Conservation (phyloP, 2,888 invertebrate genomes). For the Prosopocoilus inquinatus region DNA sequence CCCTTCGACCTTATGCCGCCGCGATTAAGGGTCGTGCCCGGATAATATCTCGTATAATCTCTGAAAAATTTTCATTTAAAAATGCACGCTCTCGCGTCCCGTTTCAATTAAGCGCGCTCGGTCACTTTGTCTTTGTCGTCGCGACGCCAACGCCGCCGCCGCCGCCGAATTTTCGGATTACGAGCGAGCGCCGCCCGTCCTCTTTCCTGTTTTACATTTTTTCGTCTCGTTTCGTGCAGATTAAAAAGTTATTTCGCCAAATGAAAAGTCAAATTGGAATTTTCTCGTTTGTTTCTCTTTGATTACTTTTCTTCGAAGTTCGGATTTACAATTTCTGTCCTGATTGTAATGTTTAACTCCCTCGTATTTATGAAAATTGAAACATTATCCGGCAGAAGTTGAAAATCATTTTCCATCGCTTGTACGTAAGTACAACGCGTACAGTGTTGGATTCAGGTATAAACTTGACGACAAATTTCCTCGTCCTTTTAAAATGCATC, state of each 20-base stretch:
- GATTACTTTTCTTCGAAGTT: not conserved
- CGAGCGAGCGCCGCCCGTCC: not conserved
- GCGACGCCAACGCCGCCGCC: not conserved
- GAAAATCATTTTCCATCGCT: too few species aligned
- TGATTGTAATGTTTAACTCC: too few species aligned
- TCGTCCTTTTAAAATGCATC: too few species aligned
- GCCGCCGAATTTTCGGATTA: not conserved
- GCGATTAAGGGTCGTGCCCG: constrained; percentile 15
- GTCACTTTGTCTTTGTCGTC: not conserved
- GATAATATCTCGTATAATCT: not conserved
- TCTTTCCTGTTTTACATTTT: constrained; percentile 4
- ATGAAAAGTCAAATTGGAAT: constrained; percentile 14
- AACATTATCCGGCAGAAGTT: too few species aligned
- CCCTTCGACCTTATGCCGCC: constrained; percentile 8
- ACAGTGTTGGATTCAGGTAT: too few species aligned
- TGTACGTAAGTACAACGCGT: too few species aligned
- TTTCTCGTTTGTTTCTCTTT: not conserved
- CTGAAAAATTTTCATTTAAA: constrained; percentile 3
- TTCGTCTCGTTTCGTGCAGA: constrained; percentile 8
- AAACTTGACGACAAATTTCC: too few species aligned
- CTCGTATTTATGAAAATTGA: too few species aligned
- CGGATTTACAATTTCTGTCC: too few species aligned
- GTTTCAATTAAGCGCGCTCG: not conserved
- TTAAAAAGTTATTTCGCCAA: constrained; percentile 15
- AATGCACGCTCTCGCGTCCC: not conserved